A percentile compares a stretch with the other conserved stretches of the same genome.
Conservation (phyloP, 2,797 vertebrate species). For the Aplochiton taeniatus region DNA sequence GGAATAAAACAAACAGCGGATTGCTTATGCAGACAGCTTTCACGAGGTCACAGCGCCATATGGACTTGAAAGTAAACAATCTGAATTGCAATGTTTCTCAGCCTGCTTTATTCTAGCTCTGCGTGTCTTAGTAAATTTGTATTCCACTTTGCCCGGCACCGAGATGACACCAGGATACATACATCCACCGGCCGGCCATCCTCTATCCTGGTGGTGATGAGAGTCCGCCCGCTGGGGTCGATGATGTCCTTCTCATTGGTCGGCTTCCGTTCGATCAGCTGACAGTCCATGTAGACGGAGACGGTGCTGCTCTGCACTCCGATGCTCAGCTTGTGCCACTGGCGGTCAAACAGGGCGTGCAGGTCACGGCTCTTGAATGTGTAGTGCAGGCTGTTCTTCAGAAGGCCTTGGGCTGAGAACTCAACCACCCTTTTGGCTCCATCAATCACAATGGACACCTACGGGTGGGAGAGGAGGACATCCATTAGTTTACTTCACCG, state of each 20-base stretch:
- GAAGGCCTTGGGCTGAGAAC: conserved; percentile 78
- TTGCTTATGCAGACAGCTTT: conserved; percentile 2
- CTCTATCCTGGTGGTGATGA: conserved; percentile 84
- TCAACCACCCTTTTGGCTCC: conserved; percentile 88
- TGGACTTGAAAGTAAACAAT: background rate
- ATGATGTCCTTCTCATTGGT: conserved; percentile 77
- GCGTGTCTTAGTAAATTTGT: background rate
- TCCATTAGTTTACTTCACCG: background rate
- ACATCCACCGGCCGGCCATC: conserved; percentile 93
- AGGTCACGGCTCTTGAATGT: conserved; percentile 91
- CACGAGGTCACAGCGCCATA: background rate
- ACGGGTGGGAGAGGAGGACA: conserved; percentile 26
- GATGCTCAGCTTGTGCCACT: conserved; percentile 95
- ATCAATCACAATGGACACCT: conserved; percentile 89
- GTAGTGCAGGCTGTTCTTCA: conserved; percentile 82
- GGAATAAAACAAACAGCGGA: conserved; percentile 3
- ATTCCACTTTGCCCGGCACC: background rate
- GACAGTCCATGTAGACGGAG: conserved; percentile 92
- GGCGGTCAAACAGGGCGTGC: conserved; percentile 90
- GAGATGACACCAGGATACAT: conserved; percentile 57
- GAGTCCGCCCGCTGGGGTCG: conserved; percentile 81
- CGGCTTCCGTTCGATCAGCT: conserved; percentile 83
- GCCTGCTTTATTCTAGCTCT: background rate
- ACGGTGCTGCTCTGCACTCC: conserved; percentile 80
- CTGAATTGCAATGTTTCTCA: background rate